These are phyloP conservation scores for Subanguina moxae DNA, from an alignment of 1,140 invertebrate species.

Conservation along the genomic window DNA sequence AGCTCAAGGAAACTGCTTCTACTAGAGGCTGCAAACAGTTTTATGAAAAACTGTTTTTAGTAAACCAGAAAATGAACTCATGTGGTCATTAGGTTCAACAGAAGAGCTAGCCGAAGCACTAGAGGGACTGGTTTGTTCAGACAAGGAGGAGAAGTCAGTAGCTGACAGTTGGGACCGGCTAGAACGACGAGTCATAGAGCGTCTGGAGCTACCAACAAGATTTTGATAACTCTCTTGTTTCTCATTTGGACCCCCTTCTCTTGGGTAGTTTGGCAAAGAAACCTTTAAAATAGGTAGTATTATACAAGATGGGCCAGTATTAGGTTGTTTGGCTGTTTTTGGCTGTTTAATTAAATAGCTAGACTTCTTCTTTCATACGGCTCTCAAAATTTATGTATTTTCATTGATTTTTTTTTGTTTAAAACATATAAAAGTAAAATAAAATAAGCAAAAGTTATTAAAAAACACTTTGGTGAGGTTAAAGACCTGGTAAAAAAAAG, in stretches of 20 bases:
- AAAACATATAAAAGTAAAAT: too few species aligned
- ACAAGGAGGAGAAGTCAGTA: slow-evolving; percentile 9
- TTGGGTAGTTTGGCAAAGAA: neutral
- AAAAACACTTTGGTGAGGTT: too few species aligned
- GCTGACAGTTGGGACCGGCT: neutral
- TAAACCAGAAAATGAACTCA: neutral
- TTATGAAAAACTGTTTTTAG: slow-evolving; percentile 3
- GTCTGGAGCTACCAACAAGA: slow-evolving; percentile 7
- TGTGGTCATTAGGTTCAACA: slow-evolving; percentile 13
- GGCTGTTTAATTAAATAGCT: too few species aligned
- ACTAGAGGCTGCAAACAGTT: slow-evolving; percentile 7
- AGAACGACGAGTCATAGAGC: neutral
- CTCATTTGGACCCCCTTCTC: neutral
- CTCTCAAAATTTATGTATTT: too few species aligned
- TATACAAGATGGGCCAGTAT: too few species aligned
- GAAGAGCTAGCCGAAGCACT: slow-evolving; percentile 20
- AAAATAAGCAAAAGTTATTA: neutral
- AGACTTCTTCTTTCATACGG: too few species aligned
- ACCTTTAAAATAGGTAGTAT: slow-evolving; percentile 1
- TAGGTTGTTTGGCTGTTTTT: too few species aligned
- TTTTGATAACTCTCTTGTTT: slow-evolving; percentile 14
- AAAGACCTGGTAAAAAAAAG: too few species aligned
- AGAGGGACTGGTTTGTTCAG: slow-evolving; percentile 12
- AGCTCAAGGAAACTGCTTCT: slow-evolving; percentile 18
- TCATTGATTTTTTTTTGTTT: too few species aligned